These are phyloP conservation scores for Caenorhabditis sp. DNA, from an alignment of 2,888 invertebrate species.

Conservation along the genomic window DNA sequence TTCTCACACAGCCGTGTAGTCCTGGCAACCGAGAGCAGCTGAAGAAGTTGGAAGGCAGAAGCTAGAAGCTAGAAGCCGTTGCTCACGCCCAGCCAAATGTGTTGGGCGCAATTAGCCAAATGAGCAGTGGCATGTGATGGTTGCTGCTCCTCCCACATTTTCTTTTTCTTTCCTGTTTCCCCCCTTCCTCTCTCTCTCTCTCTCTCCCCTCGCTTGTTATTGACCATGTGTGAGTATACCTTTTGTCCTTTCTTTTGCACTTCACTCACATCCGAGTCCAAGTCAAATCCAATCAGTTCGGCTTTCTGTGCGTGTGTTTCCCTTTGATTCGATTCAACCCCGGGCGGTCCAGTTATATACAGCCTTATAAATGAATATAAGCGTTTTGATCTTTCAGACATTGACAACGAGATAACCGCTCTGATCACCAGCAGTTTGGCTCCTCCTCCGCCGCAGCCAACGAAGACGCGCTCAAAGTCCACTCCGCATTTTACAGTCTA, in stretches of 20 bases:
- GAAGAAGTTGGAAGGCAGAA: no score
- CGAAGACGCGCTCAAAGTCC: constrained; percentile 51
- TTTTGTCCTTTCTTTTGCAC: no score
- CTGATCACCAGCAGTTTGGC: constrained; percentile 47
- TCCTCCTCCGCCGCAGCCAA: neutral
- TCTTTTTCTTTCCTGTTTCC: constrained; percentile 4
- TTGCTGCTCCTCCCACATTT: constrained; percentile 17
- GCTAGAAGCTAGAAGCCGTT: no score
- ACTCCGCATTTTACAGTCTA: constrained; percentile 64
- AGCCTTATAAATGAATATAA: no score
- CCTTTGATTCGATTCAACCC: neutral
- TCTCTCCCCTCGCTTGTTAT: neutral
- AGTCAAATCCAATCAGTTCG: neutral
- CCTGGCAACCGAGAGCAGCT: constrained; percentile 27
- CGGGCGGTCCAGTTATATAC: neutral
- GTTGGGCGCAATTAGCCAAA: constrained; percentile 47
- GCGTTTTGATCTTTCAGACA: no score
- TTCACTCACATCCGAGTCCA: no score
- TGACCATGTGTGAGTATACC: no score
- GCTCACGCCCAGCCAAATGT: no score
- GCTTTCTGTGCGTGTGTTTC: neutral
- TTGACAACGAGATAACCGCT: constrained; percentile 39
- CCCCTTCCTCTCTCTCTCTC: constrained; percentile 7
- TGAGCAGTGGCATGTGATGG: constrained; percentile 51
- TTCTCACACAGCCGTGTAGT: constrained; percentile 43